Base-by-base conservation (phyloP, 2,797 vertebrate genomes). In the Oophaga sylvatica region DNA sequence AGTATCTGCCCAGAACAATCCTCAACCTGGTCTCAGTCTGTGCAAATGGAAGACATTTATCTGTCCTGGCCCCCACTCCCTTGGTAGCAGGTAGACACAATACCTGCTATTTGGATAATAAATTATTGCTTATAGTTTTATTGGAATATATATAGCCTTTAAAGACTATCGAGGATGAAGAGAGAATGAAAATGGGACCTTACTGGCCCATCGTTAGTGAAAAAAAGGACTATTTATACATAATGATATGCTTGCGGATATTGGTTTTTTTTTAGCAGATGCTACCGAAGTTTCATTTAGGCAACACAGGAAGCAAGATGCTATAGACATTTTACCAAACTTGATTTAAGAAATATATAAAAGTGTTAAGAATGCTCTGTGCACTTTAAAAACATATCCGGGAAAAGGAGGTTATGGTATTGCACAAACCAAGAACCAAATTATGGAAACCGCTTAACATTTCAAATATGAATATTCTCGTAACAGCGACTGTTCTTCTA, bases 51-150 rank as follows among this genome's bases (percentile, higher is more conserved):
- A 84, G 83, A 84, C 71, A 77, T 48, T 62, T 29, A 19, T 60
- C 35, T 84, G 59, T 48, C 19, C 56, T 63, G 59, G 22, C n/a
- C 20, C 62, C 68, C 41, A 75, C 53, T 41, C 57, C 20, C 20
- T 31, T 31, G 35, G 19, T 17, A 3, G 0, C 60, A 57, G 75
- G 60, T n/a, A 56, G 12, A 41, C 48, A 65, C 11, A 48, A 77
- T 13, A 77, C 71, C 71, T 17, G 60, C 0, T 26, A 68, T 67
- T 70, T 65, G 48, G 48, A 15, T 35, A 82, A 10, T 26, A 31
- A 86, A 35, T 85, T 88, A 89, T 89, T 89, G 88, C 80, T 89
- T 70, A 4, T 29, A 60, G 57, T 12, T 4, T 78, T 12, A 53
- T 15, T 67, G 83, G 78, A 88, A 76, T 5, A 17, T 22, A 60